Evolutionary conservation across 2,113 vertebrate genomes (phyloP).

Genomic region (Bombycilla garrulus): DNA sequence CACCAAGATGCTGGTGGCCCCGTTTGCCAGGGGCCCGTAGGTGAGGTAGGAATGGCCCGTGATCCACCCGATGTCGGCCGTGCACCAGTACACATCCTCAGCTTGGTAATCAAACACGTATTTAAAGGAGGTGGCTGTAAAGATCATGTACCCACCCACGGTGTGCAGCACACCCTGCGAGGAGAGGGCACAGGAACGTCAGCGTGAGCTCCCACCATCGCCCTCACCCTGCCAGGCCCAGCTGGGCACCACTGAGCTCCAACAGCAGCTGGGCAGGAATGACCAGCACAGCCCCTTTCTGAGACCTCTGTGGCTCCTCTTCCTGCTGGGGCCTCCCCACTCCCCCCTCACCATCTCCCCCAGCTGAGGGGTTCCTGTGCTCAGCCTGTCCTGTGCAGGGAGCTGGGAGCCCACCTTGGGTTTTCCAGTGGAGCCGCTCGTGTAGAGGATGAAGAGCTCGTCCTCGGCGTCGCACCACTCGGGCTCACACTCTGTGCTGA

Average conservation of each 20-base stretch:
- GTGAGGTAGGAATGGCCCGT: constrained; percentile 96
- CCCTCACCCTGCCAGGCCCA: background rate
- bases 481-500: constrained; percentile 85
- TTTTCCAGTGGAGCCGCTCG: constrained; percentile 95
- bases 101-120: constrained; percentile 93
- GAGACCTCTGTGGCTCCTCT: background rate
- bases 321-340: fast-evolving
- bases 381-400: background rate
- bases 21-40: constrained; percentile 93
- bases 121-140: constrained; percentile 89
- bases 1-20: constrained; percentile 91
- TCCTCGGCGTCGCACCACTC: constrained; percentile 96
- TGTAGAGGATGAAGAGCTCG: constrained; percentile 95
- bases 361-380: background rate
- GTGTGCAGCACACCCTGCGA: constrained; percentile 92
- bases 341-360: background rate
- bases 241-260: background rate
- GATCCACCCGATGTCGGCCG: constrained; percentile 97
- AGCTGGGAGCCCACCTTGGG: constrained; percentile 82
- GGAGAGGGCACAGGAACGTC: background rate
- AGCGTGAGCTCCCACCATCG: background rate
- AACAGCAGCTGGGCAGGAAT: background rate
- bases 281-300: background rate
- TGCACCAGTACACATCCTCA: constrained; percentile 96
- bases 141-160: constrained; percentile 93